These are phyloP conservation scores for Drosophila atripex DNA, from an alignment of 2,888 invertebrate species.

Conservation along the genomic window DNA sequence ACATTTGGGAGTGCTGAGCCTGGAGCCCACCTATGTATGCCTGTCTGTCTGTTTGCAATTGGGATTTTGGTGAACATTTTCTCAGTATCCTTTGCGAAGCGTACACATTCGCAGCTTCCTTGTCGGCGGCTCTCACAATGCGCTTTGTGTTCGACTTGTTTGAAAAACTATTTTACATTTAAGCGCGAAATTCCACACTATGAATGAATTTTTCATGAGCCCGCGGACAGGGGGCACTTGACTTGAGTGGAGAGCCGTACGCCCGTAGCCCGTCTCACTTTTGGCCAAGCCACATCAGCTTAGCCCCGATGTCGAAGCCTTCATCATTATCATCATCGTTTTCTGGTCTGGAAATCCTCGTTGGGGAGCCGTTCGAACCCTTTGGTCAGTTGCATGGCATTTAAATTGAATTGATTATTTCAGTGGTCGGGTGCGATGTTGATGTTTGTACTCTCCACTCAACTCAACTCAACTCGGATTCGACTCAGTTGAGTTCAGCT, in stretches of 20 bases:
- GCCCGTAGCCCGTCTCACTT: slow-evolving; percentile 7
- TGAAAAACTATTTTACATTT: slow-evolving; percentile 80
- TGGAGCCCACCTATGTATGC: slow-evolving; percentile 39
- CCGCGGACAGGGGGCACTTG: slow-evolving; percentile 61
- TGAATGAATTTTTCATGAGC: slow-evolving; percentile 76
- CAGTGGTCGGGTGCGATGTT: slow-evolving; percentile 75
- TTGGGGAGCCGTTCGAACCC: slow-evolving; percentile 37
- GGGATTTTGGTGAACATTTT: slow-evolving; percentile 65
- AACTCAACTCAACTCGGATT: not conserved
- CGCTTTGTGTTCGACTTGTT: slow-evolving; percentile 80
- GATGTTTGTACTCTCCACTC: slow-evolving; percentile 51
- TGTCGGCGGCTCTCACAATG: slow-evolving; percentile 72
- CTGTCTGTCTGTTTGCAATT: slow-evolving; percentile 16
- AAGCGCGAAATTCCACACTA: slow-evolving; percentile 79
- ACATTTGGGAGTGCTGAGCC: slow-evolving; percentile 44
- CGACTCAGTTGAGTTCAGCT: not conserved
- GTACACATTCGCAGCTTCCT: slow-evolving; percentile 38
- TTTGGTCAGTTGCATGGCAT: slow-evolving; percentile 74
- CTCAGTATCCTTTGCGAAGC: slow-evolving; percentile 67
- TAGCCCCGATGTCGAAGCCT: slow-evolving; percentile 14
- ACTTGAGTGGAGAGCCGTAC: slow-evolving; percentile 29
- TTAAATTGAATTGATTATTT: slow-evolving; percentile 80
- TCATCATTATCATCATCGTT: slow-evolving; percentile 69
- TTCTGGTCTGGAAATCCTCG: slow-evolving; percentile 19
- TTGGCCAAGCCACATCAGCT: slow-evolving; percentile 35